Evolutionary conservation across 1,140 invertebrate genomes (phyloP).

Genomic region (Asobara japonica): DNA sequence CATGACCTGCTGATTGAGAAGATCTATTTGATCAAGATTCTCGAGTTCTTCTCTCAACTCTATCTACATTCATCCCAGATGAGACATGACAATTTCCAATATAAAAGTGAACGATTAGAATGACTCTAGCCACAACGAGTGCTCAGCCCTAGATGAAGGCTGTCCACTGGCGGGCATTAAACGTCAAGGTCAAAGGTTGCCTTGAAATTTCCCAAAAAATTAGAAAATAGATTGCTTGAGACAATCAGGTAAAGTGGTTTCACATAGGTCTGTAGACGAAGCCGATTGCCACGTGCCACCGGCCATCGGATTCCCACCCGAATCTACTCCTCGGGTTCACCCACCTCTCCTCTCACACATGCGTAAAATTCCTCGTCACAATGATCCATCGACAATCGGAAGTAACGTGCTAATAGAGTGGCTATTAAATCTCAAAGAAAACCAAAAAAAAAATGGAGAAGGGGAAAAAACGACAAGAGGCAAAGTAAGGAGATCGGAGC

Average conservation of each 20-base stretch:
- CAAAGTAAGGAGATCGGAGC: slow-evolving; percentile 37
- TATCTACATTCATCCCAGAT: background rate
- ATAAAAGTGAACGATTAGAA: background rate
- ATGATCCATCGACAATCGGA: slow-evolving; percentile 8
- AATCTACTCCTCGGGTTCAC: background rate
- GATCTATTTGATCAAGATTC: background rate
- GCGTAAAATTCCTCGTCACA: slow-evolving; percentile 2
- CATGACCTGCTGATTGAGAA: background rate
- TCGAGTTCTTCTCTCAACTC: background rate
- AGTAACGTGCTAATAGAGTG: slow-evolving; percentile 7
- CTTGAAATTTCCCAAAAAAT: background rate
- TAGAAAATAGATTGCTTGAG: background rate
- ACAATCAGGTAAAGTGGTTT: background rate
- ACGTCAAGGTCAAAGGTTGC: background rate
- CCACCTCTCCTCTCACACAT: slow-evolving; percentile 1
- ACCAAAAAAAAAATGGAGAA: background rate
- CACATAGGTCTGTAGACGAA: background rate
- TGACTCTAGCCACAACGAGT: background rate
- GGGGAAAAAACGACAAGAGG: slow-evolving; percentile 16
- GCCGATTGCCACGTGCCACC: background rate
- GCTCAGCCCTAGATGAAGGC: too few species aligned
- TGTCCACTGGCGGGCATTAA: background rate
- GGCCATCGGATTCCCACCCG: background rate
- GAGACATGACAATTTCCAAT: background rate
- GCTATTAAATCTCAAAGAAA: background rate